phyloP scores from a whole-genome alignment of 2,113 vertebrate species.

The Xiphophorus hellerii region DNA sequence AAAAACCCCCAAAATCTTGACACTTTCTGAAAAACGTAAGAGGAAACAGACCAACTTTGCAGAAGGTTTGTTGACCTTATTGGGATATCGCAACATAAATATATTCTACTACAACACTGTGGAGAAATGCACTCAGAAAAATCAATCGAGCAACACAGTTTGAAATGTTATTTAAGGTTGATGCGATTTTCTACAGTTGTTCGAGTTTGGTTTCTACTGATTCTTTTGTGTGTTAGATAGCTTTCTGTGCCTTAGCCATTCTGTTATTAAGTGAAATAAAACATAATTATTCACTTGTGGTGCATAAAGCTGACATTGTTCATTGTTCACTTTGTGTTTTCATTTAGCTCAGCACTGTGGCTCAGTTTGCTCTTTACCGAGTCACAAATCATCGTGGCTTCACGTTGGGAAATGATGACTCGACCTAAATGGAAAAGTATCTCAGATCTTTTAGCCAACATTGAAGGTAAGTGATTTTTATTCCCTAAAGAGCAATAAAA shows the following conservation, averaged over 20 bases:
- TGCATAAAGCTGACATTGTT: constrained; percentile 16
- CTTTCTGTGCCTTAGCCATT: not conserved
- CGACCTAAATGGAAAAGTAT: constrained; percentile 1
- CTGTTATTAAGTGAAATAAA: constrained; percentile 5
- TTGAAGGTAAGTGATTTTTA: constrained; percentile 16
- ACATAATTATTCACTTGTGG: constrained; percentile 15
- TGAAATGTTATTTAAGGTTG: constrained; percentile 16
- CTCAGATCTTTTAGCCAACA: constrained; percentile 10
- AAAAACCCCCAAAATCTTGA: not conserved
- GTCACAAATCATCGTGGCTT: constrained; percentile 17
- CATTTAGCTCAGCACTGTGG: constrained; percentile 23
- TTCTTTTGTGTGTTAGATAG: not conserved
- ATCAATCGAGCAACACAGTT: constrained; percentile 4
- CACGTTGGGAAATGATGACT: constrained; percentile 20
- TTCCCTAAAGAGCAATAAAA: constrained; percentile 47
- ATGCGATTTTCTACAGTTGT: too few relatives aligned
- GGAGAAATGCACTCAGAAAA: not conserved
- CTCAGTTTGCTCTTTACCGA: constrained; percentile 8
- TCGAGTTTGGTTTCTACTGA: not conserved
- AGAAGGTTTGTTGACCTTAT: constrained; percentile 6
- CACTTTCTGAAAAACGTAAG: constrained; percentile 40
- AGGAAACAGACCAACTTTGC: constrained; percentile 5
- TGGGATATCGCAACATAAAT: constrained; percentile 2
- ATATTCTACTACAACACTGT: constrained; percentile 11
- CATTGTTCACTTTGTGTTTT: constrained; percentile 10